A percentile compares a stretch with the other conserved stretches of the same genome.
Evolutionary conservation across 1,140 invertebrate species (phyloP).

Genomic region (Drosophila malerkotliana): DNA sequence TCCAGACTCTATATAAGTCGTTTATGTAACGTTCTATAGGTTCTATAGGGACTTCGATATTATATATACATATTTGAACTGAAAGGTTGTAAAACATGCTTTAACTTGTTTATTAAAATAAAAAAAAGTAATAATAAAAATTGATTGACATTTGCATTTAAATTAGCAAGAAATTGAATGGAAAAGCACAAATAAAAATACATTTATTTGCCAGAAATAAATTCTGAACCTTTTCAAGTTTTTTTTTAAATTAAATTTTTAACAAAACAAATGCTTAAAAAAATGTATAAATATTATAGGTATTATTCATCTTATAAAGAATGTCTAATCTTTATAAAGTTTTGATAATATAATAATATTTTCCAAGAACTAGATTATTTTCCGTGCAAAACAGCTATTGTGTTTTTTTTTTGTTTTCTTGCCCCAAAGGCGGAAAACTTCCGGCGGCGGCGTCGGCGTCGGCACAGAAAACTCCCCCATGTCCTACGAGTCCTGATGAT

Average conservation of each 20-base stretch:
- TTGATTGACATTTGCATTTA: background rate
- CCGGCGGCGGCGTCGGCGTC: slow-evolving; percentile 5
- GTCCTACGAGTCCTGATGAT: slow-evolving; percentile 11
- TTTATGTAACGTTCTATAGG: no score
- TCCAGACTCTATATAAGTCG: no score
- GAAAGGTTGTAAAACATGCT: background rate
- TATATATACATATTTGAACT: no score
- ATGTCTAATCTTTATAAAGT: no score
- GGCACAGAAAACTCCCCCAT: slow-evolving; percentile 13
- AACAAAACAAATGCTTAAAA: background rate
- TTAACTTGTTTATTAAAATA: background rate
- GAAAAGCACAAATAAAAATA: background rate
- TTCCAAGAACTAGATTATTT: no score
- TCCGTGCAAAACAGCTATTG: no score
- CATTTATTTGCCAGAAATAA: no score
- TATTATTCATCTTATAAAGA: no score
- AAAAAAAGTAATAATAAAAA: background rate
- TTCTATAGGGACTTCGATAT: no score
- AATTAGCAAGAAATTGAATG: background rate
- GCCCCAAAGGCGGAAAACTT: slow-evolving; percentile 1
- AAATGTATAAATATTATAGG: no score
- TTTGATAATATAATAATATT: no score
- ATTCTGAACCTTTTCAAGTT: no score
- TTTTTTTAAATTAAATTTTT: background rate
- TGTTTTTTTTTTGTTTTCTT: background rate